Evolutionary conservation across 2,797 vertebrate species (phyloP).

Genomic region (Acomys russatus): DNA sequence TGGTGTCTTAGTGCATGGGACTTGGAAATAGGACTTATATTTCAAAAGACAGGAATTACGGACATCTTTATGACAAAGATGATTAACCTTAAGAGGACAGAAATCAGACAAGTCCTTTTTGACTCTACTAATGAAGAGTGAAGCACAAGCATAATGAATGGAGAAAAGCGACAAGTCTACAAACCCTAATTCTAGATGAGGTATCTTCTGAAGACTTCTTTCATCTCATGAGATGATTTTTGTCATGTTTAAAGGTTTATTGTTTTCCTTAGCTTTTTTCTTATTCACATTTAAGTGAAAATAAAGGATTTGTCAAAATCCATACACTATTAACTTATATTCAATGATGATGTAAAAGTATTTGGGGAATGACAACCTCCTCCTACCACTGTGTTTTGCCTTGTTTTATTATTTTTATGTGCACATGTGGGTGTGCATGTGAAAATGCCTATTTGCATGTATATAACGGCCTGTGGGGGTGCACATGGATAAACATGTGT

Average conservation of each 20-base stretch:
- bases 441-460: not conserved
- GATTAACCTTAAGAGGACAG: not conserved
- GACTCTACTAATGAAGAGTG: not conserved
- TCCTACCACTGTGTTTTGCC: not conserved
- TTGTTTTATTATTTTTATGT: not conserved
- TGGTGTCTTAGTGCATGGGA: not conserved
- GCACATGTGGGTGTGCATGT: not conserved
- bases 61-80: too few relatives aligned
- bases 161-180: not conserved
- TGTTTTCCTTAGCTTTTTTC: not conserved
- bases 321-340: not conserved
- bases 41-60: too few relatives aligned
- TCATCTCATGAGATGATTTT: not conserved
- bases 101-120: fast-evolving
- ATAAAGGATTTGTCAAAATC: not conserved
- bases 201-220: too few relatives aligned
- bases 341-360: conserved; percentile 17
- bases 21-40: not conserved
- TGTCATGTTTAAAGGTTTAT: not conserved
- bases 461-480: not conserved
- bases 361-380: not conserved
- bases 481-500: not conserved
- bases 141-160: not conserved
- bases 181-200: not conserved
- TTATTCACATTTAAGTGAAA: not conserved